Evolutionary conservation across 2,113 vertebrate genomes (phyloP).

Genomic region (Lampris megalopsis): DNA sequence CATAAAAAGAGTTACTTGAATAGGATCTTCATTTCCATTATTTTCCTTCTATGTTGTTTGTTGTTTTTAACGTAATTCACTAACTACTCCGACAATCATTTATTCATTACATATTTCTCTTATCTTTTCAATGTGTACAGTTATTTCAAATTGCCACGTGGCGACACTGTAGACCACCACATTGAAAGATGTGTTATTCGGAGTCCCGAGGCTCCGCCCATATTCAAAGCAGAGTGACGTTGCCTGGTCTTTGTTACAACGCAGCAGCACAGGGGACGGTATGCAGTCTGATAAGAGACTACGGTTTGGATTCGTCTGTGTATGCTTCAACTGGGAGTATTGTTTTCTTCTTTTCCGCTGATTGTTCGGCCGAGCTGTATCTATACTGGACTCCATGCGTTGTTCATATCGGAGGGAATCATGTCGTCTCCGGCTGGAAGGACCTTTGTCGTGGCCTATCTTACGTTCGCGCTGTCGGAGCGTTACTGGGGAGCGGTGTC

Average conservation of each 20-base stretch:
- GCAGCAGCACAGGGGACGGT: too few species aligned
- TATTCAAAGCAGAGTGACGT: slow-evolving; percentile 11
- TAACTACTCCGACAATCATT: too few species aligned
- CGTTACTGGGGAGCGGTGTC: slow-evolving; percentile 29
- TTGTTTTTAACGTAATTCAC: too few species aligned
- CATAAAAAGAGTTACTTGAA: too few species aligned
- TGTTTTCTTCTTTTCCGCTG: too few species aligned
- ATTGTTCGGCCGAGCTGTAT: too few species aligned
- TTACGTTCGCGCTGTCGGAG: slow-evolving; percentile 19
- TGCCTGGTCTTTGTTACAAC: slow-evolving; percentile 50
- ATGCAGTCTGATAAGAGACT: too few species aligned
- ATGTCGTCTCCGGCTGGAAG: slow-evolving; percentile 24
- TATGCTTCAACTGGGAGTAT: neutral
- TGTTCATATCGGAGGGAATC: neutral
- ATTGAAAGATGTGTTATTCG: neutral
- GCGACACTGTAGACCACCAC: slow-evolving; percentile 36
- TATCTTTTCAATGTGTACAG: neutral
- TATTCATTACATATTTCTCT: too few species aligned
- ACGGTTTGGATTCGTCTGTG: neutral
- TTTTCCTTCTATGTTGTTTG: too few species aligned
- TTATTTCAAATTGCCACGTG: slow-evolving; percentile 19
- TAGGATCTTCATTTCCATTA: too few species aligned
- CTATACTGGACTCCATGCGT: neutral
- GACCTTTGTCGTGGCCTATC: slow-evolving; percentile 1
- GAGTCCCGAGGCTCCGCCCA: slow-evolving; percentile 36